Percentiles rank a stretch among this genome's conserved stretches.
Conservation (phyloP, 2,797 vertebrate species). For the Neopelma chrysocephalum region DNA sequence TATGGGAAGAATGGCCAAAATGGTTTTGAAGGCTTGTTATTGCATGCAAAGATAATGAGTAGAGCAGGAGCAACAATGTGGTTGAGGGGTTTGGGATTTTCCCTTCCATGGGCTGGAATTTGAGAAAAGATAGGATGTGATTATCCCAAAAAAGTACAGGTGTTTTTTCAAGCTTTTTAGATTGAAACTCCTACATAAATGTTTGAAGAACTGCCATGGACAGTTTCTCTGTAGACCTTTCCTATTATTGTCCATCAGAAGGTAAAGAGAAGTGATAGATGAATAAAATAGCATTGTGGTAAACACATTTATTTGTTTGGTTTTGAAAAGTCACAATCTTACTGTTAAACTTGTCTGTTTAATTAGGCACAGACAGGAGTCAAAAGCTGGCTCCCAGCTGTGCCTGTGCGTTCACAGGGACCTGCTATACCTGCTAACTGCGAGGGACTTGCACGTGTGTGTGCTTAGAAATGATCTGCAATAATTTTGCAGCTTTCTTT, state of each 20-base stretch:
- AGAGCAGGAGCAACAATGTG: neutral
- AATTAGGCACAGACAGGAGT: conserved; percentile 11
- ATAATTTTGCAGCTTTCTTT: neutral
- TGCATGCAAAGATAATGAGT: neutral
- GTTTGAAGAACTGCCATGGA: neutral
- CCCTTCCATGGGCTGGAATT: neutral
- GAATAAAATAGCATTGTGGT: neutral
- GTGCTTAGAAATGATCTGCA: neutral
- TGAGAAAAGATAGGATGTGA: neutral
- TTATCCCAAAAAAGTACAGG: neutral
- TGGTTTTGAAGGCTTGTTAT: neutral
- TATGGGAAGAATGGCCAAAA: neutral
- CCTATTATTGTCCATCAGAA: neutral
- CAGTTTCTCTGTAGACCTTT: neutral
- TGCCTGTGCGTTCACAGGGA: neutral
- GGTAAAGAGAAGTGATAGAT: neutral
- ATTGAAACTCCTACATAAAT: neutral
- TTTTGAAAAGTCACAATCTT: neutral
- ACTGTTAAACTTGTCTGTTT: neutral
- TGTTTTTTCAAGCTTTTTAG: neutral
- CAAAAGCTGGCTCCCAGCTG: conserved; percentile 11
- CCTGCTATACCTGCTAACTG: neutral
- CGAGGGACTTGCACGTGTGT: neutral
- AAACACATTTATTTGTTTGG: neutral
- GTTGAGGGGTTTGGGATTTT: neutral